Base-by-base conservation (phyloP, 2,797 vertebrate genomes). In the Denticeps clupeoides region DNA sequence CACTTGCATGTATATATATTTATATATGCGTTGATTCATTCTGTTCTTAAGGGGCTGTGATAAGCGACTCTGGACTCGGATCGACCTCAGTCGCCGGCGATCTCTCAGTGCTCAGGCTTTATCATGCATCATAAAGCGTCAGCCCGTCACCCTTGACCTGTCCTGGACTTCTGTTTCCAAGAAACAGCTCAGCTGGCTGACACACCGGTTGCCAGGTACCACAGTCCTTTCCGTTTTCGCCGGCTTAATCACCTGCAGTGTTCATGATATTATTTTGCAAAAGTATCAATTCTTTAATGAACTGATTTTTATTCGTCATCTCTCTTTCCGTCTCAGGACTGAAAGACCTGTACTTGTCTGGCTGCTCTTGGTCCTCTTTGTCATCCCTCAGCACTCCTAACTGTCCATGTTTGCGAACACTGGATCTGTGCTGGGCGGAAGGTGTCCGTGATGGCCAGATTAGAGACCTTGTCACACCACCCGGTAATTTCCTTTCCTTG, bases 161-260 rank as follows among this genome's bases (percentile, higher is more conserved):
- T 97, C 91, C 63, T 99, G 95, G 95, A 97, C 93, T 37, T 89
- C 90, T 10, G 79, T 97, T 62, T 94, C 93, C 63, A 96, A 91
- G 73, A 97, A 93, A 54, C 95, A 99, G 67, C 87, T 99, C 29
- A 89, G 84, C 3, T 97, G 91, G 82, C 86, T 99, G 0, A 87
- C 97, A 68, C 86, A 86, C 64, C 81, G 86, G 64, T 72, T 91
- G 29, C 84, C 87, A 58, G 85, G 85, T 87, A 64, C 71, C 2
- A 35, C 8, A 15, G 15, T 45, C 27, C 47, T 3, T 8, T 12
- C 31, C 7, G 21, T 7, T 7, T 13, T 23, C 16, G 4, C 13
- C 18, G 5, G 32, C 10, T 46, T 7, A 27, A 7, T 1, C 3
- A n/a, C n/a, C n/a, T n/a, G n/a, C n/a, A n/a, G n/a, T n/a, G n/a